phyloP scores from a whole-genome alignment of 2,113 vertebrate species.

The Morone saxatilis region DNA sequence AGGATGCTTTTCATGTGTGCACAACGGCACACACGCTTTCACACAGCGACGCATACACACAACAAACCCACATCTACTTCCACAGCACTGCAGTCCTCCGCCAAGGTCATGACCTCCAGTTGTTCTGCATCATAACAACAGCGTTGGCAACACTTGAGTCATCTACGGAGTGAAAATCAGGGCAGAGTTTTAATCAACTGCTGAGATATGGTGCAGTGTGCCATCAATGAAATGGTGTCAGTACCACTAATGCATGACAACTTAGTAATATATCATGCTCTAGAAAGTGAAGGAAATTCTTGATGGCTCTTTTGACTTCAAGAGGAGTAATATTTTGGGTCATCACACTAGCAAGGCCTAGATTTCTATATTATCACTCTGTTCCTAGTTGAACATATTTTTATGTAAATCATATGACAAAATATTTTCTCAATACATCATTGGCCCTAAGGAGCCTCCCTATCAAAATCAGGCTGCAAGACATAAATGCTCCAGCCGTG shows the following conservation, averaged over 20 bases:
- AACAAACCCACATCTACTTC: conserved; percentile 22
- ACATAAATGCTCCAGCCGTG: conserved; percentile 34
- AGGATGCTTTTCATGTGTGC: conserved; percentile 40
- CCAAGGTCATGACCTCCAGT: conserved; percentile 70
- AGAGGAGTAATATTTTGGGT: conserved; percentile 5
- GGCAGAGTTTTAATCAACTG: conserved; percentile 54
- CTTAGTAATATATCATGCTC: conserved; percentile 23
- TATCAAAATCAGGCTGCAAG: conserved; percentile 53
- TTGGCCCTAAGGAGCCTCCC: conserved; percentile 36
- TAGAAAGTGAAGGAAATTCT: conserved; percentile 8
- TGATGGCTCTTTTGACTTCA: conserved; percentile 38
- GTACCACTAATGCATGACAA: conserved; percentile 16
- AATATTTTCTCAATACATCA: conserved; percentile 11
- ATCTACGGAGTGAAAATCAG: conserved; percentile 39
- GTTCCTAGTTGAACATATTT: conserved; percentile 15
- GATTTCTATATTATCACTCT: not conserved
- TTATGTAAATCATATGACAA: conserved; percentile 57
- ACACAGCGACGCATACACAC: not conserved
- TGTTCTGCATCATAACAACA: conserved; percentile 59
- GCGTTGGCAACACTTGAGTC: conserved; percentile 34
- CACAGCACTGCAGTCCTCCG: conserved; percentile 39
- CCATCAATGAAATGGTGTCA: conserved; percentile 50
- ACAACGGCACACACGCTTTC: not conserved
- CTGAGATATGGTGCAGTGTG: conserved; percentile 32
- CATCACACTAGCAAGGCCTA: not conserved